Percentiles rank a stretch among this genome's conserved stretches.
phyloP scores from a whole-genome alignment of 2,113 vertebrate species.

The Barnardius zonarius region DNA sequence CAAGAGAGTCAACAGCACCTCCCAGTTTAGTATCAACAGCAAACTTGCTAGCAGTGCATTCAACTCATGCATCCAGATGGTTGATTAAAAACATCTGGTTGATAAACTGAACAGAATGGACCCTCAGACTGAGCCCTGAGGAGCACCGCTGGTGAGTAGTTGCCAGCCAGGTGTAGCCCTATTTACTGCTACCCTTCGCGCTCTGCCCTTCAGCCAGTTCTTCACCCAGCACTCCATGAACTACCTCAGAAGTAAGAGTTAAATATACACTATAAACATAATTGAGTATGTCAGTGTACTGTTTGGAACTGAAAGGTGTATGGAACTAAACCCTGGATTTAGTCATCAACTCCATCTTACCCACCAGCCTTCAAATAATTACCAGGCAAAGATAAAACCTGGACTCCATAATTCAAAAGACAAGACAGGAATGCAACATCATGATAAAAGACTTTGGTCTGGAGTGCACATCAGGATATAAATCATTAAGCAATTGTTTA shows the following conservation, averaged over 20 bases:
- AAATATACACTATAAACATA: neutral
- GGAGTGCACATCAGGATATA: neutral
- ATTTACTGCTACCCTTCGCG: neutral
- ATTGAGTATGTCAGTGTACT: neutral
- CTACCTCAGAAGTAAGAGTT: neutral
- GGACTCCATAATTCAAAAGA: neutral
- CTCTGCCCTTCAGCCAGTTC: neutral
- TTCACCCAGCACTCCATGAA: fast-evolving
- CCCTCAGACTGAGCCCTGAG: neutral
- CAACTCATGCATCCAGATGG: neutral
- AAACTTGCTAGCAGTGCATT: neutral
- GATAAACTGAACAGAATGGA: neutral
- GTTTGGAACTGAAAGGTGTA: neutral
- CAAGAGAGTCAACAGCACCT: neutral
- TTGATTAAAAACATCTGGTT: neutral
- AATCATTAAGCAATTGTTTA: neutral
- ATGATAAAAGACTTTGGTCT: neutral
- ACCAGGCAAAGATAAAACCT: neutral
- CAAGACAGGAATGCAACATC: neutral
- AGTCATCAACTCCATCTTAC: neutral
- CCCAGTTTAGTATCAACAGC: neutral
- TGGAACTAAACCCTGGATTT: neutral
- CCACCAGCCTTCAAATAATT: neutral
- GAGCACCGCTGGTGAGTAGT: neutral
- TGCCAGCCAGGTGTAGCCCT: neutral